Percentiles rank a stretch among this genome's conserved stretches.
Conservation (phyloP, 2,888 invertebrate genomes). For the Cactoblastis cactorum region DNA sequence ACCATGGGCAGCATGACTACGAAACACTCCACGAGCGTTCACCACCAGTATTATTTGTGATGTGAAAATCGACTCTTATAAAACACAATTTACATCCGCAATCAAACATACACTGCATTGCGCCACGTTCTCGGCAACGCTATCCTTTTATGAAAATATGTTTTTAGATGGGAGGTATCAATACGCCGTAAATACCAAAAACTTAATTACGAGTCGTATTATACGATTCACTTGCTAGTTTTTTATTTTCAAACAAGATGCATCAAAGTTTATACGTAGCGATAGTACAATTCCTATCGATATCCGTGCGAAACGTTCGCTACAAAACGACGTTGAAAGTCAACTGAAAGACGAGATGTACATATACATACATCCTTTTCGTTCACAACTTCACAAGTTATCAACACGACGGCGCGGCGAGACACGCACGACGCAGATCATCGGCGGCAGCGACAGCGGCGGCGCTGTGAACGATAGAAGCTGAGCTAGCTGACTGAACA, state of each 20-base stretch:
- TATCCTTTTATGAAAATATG: conserved; percentile 44
- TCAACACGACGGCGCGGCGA: conserved; percentile 53
- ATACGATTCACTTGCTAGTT: conserved; percentile 36
- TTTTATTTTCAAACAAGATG: conserved; percentile 41
- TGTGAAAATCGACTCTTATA: conserved; percentile 47
- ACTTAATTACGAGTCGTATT: conserved; percentile 23
- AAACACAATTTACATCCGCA: conserved; percentile 63
- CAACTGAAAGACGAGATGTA: conserved; percentile 79
- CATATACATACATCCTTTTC: conserved; percentile 77
- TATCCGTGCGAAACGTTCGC: conserved; percentile 77
- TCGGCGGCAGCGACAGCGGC: conserved; percentile 30
- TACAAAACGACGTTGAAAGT: conserved; percentile 78
- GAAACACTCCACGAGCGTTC: conserved; percentile 49
- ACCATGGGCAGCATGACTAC: conserved; percentile 74
- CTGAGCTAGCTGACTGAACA: conserved; percentile 35
- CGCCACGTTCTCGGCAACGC: conserved; percentile 71
- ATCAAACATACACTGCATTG: conserved; percentile 77
- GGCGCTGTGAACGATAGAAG: conserved; percentile 43
- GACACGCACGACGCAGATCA: conserved; percentile 37
- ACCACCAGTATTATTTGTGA: conserved; percentile 47
- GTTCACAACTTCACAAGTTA: conserved; percentile 70
- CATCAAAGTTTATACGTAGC: conserved; percentile 70
- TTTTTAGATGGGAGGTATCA: conserved; percentile 37
- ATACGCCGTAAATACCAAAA: conserved; percentile 25
- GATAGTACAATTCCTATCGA: conserved; percentile 73